Evolutionary conservation across 2,797 vertebrate genomes (phyloP).

Genomic region (Graptemys geographica): DNA sequence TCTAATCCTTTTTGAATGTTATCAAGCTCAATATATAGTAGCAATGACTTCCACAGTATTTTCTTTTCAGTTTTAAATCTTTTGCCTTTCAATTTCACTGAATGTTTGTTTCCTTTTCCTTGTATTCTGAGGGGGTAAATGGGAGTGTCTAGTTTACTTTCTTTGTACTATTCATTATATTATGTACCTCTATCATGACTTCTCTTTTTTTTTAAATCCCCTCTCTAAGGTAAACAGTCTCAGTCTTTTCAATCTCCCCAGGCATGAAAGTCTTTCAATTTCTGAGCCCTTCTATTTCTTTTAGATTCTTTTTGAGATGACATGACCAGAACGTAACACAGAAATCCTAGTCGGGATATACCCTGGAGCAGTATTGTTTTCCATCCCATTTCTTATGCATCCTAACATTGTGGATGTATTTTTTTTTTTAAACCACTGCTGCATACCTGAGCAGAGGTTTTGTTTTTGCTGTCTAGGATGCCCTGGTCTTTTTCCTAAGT

Average conservation of each 20-base stretch:
- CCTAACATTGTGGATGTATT: not conserved
- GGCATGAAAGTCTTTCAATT: not conserved
- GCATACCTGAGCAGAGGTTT: not conserved
- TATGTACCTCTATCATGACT: not conserved
- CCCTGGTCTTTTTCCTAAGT: not conserved
- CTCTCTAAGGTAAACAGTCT: not conserved
- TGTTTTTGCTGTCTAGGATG: not conserved
- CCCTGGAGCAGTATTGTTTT: not conserved
- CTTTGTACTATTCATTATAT: not conserved
- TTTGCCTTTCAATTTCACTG: not conserved
- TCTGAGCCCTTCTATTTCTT: not conserved
- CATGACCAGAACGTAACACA: not conserved
- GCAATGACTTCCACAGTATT: not conserved
- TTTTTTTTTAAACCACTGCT: not conserved
- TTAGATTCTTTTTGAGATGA: not conserved
- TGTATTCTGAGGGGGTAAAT: not conserved
- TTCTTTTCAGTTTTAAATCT: not conserved
- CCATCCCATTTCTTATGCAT: not conserved
- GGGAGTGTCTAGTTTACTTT: not conserved
- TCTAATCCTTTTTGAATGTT: constrained; percentile 37
- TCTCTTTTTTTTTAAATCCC: not conserved
- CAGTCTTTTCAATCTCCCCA: not conserved
- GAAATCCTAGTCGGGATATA: not conserved
- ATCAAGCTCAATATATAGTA: not conserved
- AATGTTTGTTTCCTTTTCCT: not conserved